Evolutionary conservation across 2,888 invertebrate genomes (phyloP), one percentile per base, ranked within the genome.

Genomic region (Eulithis testata): DNA sequence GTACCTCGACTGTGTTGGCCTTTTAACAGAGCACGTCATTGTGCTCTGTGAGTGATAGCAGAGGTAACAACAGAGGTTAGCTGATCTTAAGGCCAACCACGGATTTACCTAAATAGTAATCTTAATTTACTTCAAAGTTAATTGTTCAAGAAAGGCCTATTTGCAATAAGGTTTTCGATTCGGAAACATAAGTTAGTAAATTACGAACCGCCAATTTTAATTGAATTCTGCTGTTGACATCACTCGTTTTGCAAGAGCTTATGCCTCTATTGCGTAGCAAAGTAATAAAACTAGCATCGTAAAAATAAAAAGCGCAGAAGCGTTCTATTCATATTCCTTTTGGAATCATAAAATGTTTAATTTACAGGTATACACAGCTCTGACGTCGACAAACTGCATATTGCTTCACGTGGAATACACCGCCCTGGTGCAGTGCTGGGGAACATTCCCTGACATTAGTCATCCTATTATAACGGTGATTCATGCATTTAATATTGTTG

Each of bases 301-400:
- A 0, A 45, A 5, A 45, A n/a, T 31, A 11, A 12, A 45, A 56
- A 59, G 27, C 14, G n/a, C 27, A 8, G 14, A 59, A 58, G 8
- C 31, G 31, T 27, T 47, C 44, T 31, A 11, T 49, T 45, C 52
- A 51, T 43, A 43, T 52, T 51, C 12, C 43, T 43, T 51, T 59
- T 14, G 14, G 11, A 51, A 51, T 62, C 53, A 65, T 57, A 60
- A 56, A 52, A 68, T 64, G 66, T 69, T 67, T 77, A 73, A 77
- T 75, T 73, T 78, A 53, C 84, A 92, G 92, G 90, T 91, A 60
- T 86, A 91, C 75, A 94, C 94, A 31, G 88, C 92, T 31, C 67
- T 89, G 82, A 93, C 94, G 68, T 82, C 88, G 67, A 94, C 94
- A 71, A 93, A 94, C 80, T 94, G 94, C 80, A 86, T 92, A 76